These are phyloP conservation scores for Pseudomyrmex gracilis DNA, from an alignment of 1,140 invertebrate genomes.

Conservation along the genomic window DNA sequence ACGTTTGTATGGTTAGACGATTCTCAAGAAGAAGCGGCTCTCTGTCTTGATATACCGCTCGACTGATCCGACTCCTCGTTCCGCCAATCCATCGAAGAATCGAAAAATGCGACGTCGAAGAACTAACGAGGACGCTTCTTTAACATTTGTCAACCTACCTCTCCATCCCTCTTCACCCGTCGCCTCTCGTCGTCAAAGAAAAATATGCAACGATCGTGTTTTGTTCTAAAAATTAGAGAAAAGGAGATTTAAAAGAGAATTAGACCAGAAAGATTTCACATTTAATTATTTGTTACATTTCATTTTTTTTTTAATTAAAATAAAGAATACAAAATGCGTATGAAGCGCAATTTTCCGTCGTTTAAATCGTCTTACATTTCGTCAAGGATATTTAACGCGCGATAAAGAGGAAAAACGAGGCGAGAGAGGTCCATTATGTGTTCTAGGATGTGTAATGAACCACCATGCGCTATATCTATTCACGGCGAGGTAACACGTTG, in stretches of 20 bases:
- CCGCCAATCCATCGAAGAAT: slow-evolving; percentile 76
- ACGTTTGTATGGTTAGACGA: slow-evolving; percentile 23
- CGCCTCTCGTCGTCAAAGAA: slow-evolving; percentile 25
- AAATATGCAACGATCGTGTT: slow-evolving; percentile 36
- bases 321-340: background rate
- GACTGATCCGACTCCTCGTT: slow-evolving; percentile 72
- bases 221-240: slow-evolving; percentile 36
- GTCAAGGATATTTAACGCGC: slow-evolving; percentile 6
- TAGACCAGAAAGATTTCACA: no score
- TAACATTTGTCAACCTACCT: slow-evolving; percentile 42
- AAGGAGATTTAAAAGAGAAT: background rate
- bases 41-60: slow-evolving; percentile 71
- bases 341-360: background rate
- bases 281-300: no score
- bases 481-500: slow-evolving; percentile 53
- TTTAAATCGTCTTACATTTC: background rate
- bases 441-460: slow-evolving; percentile 56
- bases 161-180: slow-evolving; percentile 13
- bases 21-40: background rate
- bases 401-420: background rate
- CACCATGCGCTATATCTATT: slow-evolving; percentile 36
- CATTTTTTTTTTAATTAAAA: no score
- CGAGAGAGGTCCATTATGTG: slow-evolving; percentile 34
- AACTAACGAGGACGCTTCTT: slow-evolving; percentile 24
- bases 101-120: slow-evolving; percentile 31